Evolutionary conservation across 2,113 vertebrate species (phyloP).

Genomic region (Apus apus): DNA sequence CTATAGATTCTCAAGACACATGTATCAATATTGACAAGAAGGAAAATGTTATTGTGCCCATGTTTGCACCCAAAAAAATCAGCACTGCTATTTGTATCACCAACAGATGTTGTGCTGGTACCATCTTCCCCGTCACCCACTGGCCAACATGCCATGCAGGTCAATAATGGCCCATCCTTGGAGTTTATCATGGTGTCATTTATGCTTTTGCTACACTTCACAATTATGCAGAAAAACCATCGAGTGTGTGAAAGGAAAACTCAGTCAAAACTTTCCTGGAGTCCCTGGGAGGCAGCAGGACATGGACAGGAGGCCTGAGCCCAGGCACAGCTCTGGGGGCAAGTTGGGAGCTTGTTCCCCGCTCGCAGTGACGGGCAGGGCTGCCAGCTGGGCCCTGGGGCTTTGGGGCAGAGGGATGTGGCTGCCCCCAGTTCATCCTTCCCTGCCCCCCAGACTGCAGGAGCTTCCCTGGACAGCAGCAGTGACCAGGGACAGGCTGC

Average conservation of each 20-base stretch:
- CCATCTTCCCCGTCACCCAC: background rate
- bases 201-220: background rate
- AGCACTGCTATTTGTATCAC: background rate
- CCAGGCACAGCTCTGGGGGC: background rate
- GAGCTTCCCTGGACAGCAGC: no score
- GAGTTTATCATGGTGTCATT: background rate
- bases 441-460: no score
- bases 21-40: background rate
- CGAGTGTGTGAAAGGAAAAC: background rate
- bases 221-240: background rate
- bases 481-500: no score
- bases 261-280: background rate
- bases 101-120: background rate
- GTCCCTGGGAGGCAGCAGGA: rapidly evolving
- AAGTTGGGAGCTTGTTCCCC: background rate
- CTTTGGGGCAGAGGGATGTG: no score
- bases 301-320: rapidly evolving
- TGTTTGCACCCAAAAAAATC: background rate
- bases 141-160: background rate
- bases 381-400: rapidly evolving
- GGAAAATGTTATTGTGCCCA: background rate
- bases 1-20: background rate
- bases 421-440: no score
- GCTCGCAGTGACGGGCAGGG: rapidly evolving
- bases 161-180: background rate